Conservation (phyloP, 2,888 invertebrate species). For the Tethea ocularis region DNA sequence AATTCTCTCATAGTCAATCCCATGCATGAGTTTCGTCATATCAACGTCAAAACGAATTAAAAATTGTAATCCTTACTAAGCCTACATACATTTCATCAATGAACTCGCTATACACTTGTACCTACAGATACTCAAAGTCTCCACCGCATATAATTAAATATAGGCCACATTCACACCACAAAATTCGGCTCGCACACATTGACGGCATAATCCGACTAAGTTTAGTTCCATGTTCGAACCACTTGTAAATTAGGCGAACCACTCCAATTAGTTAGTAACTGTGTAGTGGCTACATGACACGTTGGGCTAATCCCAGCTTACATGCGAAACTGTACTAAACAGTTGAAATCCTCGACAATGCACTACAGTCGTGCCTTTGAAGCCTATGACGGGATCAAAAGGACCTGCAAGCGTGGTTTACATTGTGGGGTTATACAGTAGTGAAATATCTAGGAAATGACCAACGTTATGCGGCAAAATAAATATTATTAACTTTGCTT, state of each 20-base stretch:
- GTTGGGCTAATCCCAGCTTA: slow-evolving; percentile 70
- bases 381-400: slow-evolving; percentile 78
- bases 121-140: background rate
- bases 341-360: slow-evolving; percentile 65
- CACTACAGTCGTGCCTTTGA: slow-evolving; percentile 74
- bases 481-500: background rate
- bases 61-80: slow-evolving; percentile 11
- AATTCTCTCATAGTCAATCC: background rate
- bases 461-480: background rate
- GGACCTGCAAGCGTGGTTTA: slow-evolving; percentile 47
- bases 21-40: slow-evolving; percentile 4
- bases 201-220: slow-evolving; percentile 32
- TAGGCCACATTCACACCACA: background rate
- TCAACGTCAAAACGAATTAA: slow-evolving; percentile 3
- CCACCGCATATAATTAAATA: slow-evolving; percentile 3
- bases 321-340: slow-evolving; percentile 64
- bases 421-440: slow-evolving; percentile 26
- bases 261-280: slow-evolving; percentile 66
- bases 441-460: background rate
- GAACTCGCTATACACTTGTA: slow-evolving; percentile 1
- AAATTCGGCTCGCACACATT: slow-evolving; percentile 8
- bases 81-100: background rate
- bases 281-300: slow-evolving; percentile 71
- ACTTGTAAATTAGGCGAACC: slow-evolving; percentile 54
- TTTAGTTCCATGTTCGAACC: slow-evolving; percentile 43